These are phyloP conservation scores for Acanthosepion esculentum DNA, from an alignment of 2,888 invertebrate species.

Conservation along the genomic window DNA sequence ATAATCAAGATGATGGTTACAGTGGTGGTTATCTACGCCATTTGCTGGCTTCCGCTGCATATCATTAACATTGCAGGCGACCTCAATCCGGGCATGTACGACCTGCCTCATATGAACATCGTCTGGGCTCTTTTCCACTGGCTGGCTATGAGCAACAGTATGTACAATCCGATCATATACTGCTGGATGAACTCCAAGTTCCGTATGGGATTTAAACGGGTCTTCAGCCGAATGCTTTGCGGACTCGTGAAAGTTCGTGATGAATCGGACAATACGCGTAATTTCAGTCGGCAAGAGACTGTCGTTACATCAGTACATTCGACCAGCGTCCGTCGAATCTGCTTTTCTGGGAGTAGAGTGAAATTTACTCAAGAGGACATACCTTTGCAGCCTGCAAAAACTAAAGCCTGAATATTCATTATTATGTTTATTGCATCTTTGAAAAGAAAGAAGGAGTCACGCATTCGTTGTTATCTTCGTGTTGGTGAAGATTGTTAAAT, in stretches of 20 bases:
- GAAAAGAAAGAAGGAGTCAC: not conserved
- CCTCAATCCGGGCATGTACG: constrained; percentile 59
- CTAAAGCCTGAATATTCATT: not conserved
- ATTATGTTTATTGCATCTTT: not conserved
- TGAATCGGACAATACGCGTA: constrained; percentile 56
- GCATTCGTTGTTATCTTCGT: too few species aligned
- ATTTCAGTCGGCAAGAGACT: constrained; percentile 55
- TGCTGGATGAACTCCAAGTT: constrained; percentile 95
- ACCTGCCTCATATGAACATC: constrained; percentile 61
- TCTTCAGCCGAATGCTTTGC: constrained; percentile 59
- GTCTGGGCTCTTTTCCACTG: constrained; percentile 77
- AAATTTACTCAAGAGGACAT: constrained; percentile 39
- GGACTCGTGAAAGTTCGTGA: constrained; percentile 56
- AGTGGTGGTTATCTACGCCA: constrained; percentile 92
- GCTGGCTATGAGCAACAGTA: constrained; percentile 97
- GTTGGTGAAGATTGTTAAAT: not conserved
- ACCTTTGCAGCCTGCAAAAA: not conserved
- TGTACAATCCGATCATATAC: constrained; percentile 96
- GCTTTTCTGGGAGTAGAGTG: not conserved
- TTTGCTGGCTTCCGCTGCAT: constrained; percentile 95
- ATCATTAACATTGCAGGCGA: constrained; percentile 86
- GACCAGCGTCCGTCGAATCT: constrained; percentile 38
- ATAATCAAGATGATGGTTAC: constrained; percentile 87
- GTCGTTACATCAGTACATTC: constrained; percentile 54
- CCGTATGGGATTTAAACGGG: constrained; percentile 61